A percentile compares a stretch with the other conserved stretches of the same genome.
phyloP scores from a whole-genome alignment of 2,888 invertebrate genomes.

The Torymus tubicola region DNA sequence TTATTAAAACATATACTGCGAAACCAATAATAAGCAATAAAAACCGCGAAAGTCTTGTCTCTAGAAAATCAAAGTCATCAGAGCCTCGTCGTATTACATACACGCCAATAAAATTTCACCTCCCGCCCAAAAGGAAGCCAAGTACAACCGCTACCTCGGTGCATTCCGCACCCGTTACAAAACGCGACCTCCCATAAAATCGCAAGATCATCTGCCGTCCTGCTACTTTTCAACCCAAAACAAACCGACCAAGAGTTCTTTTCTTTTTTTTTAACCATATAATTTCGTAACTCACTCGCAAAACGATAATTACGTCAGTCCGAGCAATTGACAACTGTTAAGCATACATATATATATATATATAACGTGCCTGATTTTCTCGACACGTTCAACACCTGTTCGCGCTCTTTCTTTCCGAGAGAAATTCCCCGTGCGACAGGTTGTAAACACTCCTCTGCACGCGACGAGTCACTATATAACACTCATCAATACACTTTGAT shows the following conservation, averaged over 20 bases:
- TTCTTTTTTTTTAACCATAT: too few relatives aligned
- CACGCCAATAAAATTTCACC: constrained; percentile 29
- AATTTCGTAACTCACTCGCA: too few relatives aligned
- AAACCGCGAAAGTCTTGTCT: constrained; percentile 18
- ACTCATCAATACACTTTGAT: too few relatives aligned
- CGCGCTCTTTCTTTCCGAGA: constrained; percentile 42
- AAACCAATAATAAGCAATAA: constrained; percentile 16
- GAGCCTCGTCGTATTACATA: neutral
- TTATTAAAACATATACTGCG: neutral
- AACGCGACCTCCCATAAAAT: too few relatives aligned
- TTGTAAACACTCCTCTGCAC: constrained; percentile 52
- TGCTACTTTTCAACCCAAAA: too few relatives aligned
- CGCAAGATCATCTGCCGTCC: too few relatives aligned
- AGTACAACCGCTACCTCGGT: constrained; percentile 53
- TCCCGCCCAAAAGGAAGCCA: constrained; percentile 59
- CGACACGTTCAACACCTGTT: neutral
- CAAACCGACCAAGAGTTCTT: too few relatives aligned
- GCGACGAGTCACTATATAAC: constrained; percentile 45
- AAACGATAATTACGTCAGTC: constrained; percentile 37
- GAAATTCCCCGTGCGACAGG: constrained; percentile 50
- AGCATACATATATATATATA: too few relatives aligned
- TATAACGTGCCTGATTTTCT: neutral
- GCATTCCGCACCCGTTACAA: neutral
- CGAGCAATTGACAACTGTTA: too few relatives aligned
- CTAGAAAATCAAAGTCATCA: neutral